phyloP scores from a whole-genome alignment of 1,140 invertebrate species.

The Galleria mellonella region DNA sequence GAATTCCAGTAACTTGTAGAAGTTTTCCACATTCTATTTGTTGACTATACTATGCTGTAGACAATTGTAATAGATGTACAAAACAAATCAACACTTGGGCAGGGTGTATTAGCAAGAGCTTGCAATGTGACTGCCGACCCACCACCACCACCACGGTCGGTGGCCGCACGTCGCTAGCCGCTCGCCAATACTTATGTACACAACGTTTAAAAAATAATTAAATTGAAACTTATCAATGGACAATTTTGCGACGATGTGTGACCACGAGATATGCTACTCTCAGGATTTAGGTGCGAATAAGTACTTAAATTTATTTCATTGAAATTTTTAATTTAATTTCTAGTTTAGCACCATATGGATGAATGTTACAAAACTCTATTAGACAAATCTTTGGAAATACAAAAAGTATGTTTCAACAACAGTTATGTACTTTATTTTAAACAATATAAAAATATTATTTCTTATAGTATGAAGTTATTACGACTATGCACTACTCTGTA shows the following conservation, averaged over 20 bases:
- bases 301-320: constrained; percentile 7
- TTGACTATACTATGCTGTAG: too few species aligned
- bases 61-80: too few species aligned
- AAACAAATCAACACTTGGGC: too few species aligned
- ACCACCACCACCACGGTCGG: too few species aligned
- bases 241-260: constrained; percentile 7
- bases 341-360: constrained; percentile 62
- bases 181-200: too few species aligned
- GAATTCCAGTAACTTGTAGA: too few species aligned
- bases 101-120: too few species aligned
- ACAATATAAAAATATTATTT: constrained; percentile 72
- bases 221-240: neutral
- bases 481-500: constrained; percentile 27
- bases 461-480: constrained; percentile 51
- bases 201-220: too few species aligned
- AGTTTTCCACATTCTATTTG: too few species aligned
- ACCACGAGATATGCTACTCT: constrained; percentile 2
- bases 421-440: constrained; percentile 67
- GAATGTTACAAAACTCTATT: constrained; percentile 38
- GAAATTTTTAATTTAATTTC: constrained; percentile 14
- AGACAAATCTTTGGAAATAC: constrained; percentile 48
- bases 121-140: too few species aligned
- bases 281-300: constrained; percentile 9
- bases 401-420: constrained; percentile 58
- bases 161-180: too few species aligned